Conservation (phyloP, 2,113 vertebrate genomes). For the Aspidoscelis tigris region DNA sequence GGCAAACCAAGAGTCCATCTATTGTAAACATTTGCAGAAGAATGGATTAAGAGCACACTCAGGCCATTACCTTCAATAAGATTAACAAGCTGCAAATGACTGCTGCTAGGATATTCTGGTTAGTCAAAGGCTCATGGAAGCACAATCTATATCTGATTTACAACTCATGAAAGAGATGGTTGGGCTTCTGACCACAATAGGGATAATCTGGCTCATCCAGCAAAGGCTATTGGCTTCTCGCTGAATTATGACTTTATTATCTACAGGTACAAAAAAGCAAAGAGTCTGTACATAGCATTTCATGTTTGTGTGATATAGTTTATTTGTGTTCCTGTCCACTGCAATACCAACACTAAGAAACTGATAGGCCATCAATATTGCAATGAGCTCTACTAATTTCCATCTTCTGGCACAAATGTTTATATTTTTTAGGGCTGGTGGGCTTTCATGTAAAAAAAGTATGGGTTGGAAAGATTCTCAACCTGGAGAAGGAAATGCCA, state of each 20-base stretch:
- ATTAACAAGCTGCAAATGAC: conserved; percentile 20
- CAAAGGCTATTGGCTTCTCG: conserved; percentile 10
- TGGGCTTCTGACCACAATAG: conserved; percentile 19
- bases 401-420: background rate
- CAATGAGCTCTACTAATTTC: conserved; percentile 12
- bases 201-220: conserved; percentile 7
- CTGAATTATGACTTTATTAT: conserved; percentile 34
- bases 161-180: conserved; percentile 10
- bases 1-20: background rate
- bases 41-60: conserved; percentile 7
- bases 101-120: conserved; percentile 5
- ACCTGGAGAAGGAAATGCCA: too few relatives aligned
- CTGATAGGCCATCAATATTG: background rate
- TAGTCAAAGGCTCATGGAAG: background rate
- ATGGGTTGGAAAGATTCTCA: background rate
- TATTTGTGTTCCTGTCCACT: conserved; percentile 11
- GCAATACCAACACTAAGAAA: conserved; percentile 9
- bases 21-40: conserved; percentile 11
- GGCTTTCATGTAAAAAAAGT: conserved; percentile 1
- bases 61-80: conserved; percentile 12
- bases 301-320: background rate
- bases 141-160: conserved; percentile 16
- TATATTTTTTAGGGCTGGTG: background rate
- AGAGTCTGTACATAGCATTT: background rate
- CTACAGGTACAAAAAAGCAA: background rate